A percentile compares a stretch with the other conserved stretches of the same genome.
phyloP scores from a whole-genome alignment of 2,113 vertebrate genomes.

The Megaleporinus macrocephalus region DNA sequence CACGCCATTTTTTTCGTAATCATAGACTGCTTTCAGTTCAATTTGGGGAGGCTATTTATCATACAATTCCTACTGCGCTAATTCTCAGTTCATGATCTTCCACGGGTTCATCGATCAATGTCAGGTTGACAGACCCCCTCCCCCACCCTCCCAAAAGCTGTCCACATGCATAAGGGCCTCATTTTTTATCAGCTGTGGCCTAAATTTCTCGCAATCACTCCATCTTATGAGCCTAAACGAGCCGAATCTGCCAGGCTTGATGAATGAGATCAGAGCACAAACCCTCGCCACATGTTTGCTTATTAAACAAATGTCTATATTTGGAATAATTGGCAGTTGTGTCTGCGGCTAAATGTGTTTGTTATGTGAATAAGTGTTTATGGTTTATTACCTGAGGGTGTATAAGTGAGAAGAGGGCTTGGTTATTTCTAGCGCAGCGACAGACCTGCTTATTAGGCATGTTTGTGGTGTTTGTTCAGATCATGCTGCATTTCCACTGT shows the following conservation, averaged over 20 bases:
- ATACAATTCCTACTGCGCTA: slow-evolving; percentile 82
- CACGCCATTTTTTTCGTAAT: slow-evolving; percentile 32
- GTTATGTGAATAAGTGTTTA: slow-evolving; percentile 49
- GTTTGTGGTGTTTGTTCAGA: slow-evolving; percentile 6
- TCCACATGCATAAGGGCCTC: slow-evolving; percentile 85
- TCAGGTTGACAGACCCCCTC: slow-evolving; percentile 81
- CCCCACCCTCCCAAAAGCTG: slow-evolving; percentile 68
- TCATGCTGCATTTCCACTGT: neutral
- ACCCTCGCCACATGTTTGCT: slow-evolving; percentile 44
- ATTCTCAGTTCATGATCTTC: slow-evolving; percentile 87
- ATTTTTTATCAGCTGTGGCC: slow-evolving; percentile 87
- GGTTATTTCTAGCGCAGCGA: slow-evolving; percentile 32
- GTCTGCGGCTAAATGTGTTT: slow-evolving; percentile 46
- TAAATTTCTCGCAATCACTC: slow-evolving; percentile 88
- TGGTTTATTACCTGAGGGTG: slow-evolving; percentile 31
- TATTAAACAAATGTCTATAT: slow-evolving; percentile 61
- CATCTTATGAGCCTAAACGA: slow-evolving; percentile 89
- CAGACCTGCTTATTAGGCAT: neutral
- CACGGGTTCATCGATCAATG: slow-evolving; percentile 89
- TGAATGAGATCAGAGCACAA: slow-evolving; percentile 81
- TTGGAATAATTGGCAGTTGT: slow-evolving; percentile 60
- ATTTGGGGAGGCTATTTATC: slow-evolving; percentile 80
- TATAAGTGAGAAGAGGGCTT: slow-evolving; percentile 12
- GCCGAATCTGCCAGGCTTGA: slow-evolving; percentile 89
- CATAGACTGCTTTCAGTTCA: slow-evolving; percentile 50